These are phyloP conservation scores for Agrochola lychnidis DNA, from an alignment of 2,888 invertebrate species.

Conservation along the genomic window DNA sequence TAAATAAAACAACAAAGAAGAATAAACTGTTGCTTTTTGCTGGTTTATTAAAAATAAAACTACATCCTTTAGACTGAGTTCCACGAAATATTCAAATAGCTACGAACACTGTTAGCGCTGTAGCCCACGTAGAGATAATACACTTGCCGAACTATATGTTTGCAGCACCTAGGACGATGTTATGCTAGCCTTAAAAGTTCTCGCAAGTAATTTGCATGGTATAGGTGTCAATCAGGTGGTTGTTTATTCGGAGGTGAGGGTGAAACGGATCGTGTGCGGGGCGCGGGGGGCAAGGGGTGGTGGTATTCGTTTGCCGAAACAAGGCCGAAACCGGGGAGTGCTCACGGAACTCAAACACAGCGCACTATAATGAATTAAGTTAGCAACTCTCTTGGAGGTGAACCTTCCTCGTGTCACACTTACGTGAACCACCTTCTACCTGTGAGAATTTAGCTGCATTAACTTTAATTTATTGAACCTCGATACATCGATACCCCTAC, in stretches of 20 bases:
- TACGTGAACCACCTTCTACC: constrained; percentile 70
- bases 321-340: constrained; percentile 76
- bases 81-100: constrained; percentile 54
- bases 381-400: constrained; percentile 82
- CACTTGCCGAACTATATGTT: constrained; percentile 58
- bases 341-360: constrained; percentile 86
- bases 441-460: constrained; percentile 50
- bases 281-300: constrained; percentile 52
- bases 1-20: constrained; percentile 16
- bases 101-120: constrained; percentile 31
- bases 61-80: constrained; percentile 8
- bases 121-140: constrained; percentile 49
- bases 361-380: constrained; percentile 89
- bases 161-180: constrained; percentile 50
- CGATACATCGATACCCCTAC: constrained; percentile 33
- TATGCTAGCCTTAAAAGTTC: constrained; percentile 68
- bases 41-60: constrained; percentile 37
- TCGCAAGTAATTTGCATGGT: constrained; percentile 78
- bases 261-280: constrained; percentile 59
- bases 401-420: constrained; percentile 81
- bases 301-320: constrained; percentile 75
- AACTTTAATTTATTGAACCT: constrained; percentile 40
- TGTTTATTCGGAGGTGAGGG: constrained; percentile 75
- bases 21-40: constrained; percentile 13
- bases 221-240: constrained; percentile 83